Conservation (phyloP, 2,113 vertebrate genomes). For the Elachura formosa region DNA sequence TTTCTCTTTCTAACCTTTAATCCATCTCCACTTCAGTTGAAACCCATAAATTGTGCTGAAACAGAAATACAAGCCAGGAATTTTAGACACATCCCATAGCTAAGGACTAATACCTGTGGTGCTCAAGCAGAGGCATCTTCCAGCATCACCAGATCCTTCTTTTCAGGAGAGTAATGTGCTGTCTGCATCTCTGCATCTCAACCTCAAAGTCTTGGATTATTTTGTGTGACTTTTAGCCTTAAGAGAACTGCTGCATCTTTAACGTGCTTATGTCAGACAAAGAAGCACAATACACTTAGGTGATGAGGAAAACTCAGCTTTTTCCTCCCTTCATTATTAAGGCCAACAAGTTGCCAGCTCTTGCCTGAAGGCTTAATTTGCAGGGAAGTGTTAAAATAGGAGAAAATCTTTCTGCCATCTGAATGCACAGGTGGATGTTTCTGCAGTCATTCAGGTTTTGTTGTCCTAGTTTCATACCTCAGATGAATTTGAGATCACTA, state of each 20-base stretch:
- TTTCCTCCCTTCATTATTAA: background rate
- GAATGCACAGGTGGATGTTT: background rate
- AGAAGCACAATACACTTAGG: background rate
- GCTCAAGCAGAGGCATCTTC: background rate
- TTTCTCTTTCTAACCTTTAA: background rate
- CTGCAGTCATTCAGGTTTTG: background rate
- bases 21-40: background rate
- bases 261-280: background rate
- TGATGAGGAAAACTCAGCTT: background rate
- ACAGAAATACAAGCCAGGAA: background rate
- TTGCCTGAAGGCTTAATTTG: background rate
- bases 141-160: background rate
- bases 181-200: background rate
- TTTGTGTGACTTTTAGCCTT: background rate
- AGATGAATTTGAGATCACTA: background rate
- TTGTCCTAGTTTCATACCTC: background rate
- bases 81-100: background rate
- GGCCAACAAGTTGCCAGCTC: background rate
- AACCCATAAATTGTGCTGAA: background rate
- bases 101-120: background rate
- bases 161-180: background rate
- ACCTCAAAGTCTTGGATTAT: background rate
- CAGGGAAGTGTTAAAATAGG: background rate
- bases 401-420: background rate
- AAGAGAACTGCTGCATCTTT: background rate